phyloP scores from a whole-genome alignment of 2,888 invertebrate species.

The Eumacrocentrus americanus region DNA sequence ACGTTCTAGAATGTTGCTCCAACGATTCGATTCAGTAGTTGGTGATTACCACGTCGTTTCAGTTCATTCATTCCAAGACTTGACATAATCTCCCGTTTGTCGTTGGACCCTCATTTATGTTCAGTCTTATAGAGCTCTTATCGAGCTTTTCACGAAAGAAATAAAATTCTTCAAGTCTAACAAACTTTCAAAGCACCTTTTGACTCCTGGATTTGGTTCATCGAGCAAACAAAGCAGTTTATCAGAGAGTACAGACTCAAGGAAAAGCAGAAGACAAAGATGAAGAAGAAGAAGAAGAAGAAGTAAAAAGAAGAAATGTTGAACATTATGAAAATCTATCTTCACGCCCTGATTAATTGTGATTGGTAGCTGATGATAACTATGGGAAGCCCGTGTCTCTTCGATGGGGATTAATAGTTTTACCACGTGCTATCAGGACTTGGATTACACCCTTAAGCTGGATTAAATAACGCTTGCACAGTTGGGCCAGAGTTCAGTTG shows the following conservation, averaged over 20 bases:
- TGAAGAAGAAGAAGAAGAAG: background rate
- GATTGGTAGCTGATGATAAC: background rate
- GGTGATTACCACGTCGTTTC: background rate
- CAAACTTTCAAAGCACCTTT: slow-evolving; percentile 6
- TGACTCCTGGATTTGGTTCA: background rate
- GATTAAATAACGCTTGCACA: slow-evolving; percentile 15
- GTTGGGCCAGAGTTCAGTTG: slow-evolving; percentile 1
- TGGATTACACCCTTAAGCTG: slow-evolving; percentile 6
- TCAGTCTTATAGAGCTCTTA: slow-evolving; percentile 4
- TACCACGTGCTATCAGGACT: background rate
- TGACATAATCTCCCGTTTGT: background rate
- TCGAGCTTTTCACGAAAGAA: slow-evolving; percentile 3
- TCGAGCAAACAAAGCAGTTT: slow-evolving; percentile 16
- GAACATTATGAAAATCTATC: background rate
- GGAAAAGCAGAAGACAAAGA: background rate
- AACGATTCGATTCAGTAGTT: background rate
- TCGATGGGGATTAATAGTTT: slow-evolving; percentile 15
- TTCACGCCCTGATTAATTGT: background rate
- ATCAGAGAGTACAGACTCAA: background rate
- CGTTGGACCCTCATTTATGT: background rate
- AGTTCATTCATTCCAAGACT: background rate
- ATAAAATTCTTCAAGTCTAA: slow-evolving; percentile 9
- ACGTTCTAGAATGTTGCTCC: too few relatives aligned
- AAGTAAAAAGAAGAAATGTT: background rate
- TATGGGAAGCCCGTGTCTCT: background rate